Conservation (phyloP, 2,113 vertebrate species). For the Zosterops hypoxanthus region DNA sequence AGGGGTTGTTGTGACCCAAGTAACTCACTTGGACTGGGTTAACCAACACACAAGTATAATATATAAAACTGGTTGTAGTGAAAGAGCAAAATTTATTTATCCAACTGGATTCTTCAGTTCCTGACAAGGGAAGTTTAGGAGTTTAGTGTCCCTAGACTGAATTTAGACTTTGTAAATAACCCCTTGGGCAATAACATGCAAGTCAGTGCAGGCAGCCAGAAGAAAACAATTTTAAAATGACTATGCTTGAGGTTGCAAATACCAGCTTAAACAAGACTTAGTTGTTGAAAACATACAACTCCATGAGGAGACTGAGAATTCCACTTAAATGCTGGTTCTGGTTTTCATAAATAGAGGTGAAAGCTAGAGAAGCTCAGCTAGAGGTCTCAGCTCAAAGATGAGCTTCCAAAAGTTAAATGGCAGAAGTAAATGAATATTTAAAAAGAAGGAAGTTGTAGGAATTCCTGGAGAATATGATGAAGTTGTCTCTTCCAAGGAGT, state of each 20-base stretch:
- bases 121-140: not conserved
- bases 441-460: not conserved
- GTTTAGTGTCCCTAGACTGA: not conserved
- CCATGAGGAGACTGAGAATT: not conserved
- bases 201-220: conserved; percentile 17
- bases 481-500: rapidly evolving
- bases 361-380: not conserved
- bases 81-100: not conserved
- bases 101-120: not conserved
- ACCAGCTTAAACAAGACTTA: conserved; percentile 17
- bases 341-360: conserved; percentile 16
- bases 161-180: conserved; percentile 4
- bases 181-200: not conserved
- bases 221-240: conserved; percentile 41
- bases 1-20: not conserved
- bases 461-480: not conserved
- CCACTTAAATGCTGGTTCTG: not conserved
- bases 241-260: not conserved
- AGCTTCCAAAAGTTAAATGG: not conserved
- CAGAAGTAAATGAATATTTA: not conserved
- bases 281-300: conserved; percentile 31
- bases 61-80: not conserved
- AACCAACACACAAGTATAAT: not conserved
- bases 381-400: not conserved
- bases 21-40: not conserved